A percentile compares a stretch with the other conserved stretches of the same genome.
Conservation (phyloP, 2,797 vertebrate genomes). For the Cryptoprocta ferox region DNA sequence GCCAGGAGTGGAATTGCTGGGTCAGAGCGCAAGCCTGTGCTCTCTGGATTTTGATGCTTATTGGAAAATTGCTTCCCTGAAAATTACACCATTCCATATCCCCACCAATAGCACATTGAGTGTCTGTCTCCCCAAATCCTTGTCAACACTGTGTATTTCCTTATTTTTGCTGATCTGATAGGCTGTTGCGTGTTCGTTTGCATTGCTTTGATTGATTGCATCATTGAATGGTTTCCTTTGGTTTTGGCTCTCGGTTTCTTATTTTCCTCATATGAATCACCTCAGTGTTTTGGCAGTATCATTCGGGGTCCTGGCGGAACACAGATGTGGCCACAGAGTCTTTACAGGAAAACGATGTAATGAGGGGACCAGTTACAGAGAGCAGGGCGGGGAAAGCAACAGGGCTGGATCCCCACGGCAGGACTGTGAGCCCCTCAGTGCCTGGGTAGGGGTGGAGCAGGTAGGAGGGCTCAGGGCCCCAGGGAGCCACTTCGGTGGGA, state of each 20-base stretch:
- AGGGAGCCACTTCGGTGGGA: rapidly evolving
- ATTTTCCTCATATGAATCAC: background rate
- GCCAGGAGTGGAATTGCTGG: background rate
- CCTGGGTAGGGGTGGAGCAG: too few species aligned
- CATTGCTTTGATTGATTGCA: background rate
- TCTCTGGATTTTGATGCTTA: background rate
- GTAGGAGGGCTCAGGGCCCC: too few species aligned
- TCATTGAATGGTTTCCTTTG: background rate
- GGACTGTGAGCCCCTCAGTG: background rate
- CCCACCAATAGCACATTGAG: background rate
- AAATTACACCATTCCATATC: background rate
- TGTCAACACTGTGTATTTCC: background rate
- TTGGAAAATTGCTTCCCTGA: background rate
- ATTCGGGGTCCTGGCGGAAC: background rate
- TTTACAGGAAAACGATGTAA: background rate
- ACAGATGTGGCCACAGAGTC: background rate
- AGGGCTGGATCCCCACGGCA: background rate
- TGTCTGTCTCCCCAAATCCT: background rate
- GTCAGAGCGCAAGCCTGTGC: background rate
- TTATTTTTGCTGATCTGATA: background rate
- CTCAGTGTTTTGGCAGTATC: background rate
- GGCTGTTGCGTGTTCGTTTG: background rate
- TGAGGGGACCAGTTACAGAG: background rate
- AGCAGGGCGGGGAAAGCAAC: background rate
- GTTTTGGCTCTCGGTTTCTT: background rate